Percentiles rank a stretch among this genome's conserved stretches.
Conservation (phyloP, 2,113 vertebrate genomes). For the Laticauda laticaudata region DNA sequence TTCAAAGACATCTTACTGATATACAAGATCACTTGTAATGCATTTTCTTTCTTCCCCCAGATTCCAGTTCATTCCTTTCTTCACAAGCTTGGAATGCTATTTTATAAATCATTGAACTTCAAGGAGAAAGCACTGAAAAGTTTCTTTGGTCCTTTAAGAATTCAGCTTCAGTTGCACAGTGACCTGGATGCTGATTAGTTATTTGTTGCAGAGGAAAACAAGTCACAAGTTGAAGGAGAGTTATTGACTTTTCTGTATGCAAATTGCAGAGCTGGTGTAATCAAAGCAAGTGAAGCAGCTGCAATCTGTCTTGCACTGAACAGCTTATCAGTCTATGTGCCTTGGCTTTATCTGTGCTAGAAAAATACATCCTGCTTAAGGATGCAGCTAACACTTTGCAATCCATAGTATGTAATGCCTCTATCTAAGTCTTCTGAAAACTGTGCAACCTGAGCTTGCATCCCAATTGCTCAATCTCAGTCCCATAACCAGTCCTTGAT, state of each 20-base stretch:
- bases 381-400: slow-evolving; percentile 11
- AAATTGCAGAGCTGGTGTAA: slow-evolving; percentile 27
- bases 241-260: slow-evolving; percentile 39
- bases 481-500: background rate
- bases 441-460: background rate
- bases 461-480: background rate
- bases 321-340: slow-evolving; percentile 1
- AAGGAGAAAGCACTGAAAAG: background rate
- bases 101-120: background rate
- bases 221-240: slow-evolving; percentile 30
- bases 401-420: background rate
- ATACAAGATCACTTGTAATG: background rate
- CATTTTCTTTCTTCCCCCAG: background rate
- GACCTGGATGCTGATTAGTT: slow-evolving; percentile 32
- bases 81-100: background rate
- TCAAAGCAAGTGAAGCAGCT: slow-evolving; percentile 28
- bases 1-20: background rate
- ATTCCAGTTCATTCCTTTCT: background rate
- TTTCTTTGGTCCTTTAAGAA: background rate
- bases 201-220: slow-evolving; percentile 29
- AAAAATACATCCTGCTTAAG: slow-evolving; percentile 18
- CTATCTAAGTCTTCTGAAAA: background rate
- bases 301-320: slow-evolving; percentile 25
- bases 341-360: slow-evolving; percentile 19
- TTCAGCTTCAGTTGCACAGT: background rate